These are phyloP conservation scores for Caenorhabditis panamensis DNA, from an alignment of 2,888 invertebrate species.

Conservation along the genomic window DNA sequence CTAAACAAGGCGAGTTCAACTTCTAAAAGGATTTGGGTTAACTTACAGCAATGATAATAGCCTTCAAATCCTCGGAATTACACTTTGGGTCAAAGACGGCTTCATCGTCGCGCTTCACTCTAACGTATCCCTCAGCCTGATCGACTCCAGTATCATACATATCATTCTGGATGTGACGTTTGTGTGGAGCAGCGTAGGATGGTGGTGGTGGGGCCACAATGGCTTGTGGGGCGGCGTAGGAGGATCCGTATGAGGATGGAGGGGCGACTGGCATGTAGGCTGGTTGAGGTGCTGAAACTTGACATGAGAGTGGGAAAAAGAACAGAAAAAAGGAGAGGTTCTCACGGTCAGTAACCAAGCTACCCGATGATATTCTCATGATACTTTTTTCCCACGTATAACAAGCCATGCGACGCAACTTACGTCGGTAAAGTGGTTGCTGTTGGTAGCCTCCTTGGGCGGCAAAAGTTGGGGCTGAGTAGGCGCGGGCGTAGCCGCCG, in stretches of 20 bases:
- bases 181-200: conserved; percentile 52
- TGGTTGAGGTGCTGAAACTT: conserved; percentile 34
- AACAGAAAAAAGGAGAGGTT: too few species aligned
- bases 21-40: background rate
- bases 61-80: conserved; percentile 71
- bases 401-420: conserved; percentile 2
- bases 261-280: conserved; percentile 28
- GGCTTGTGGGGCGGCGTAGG: conserved; percentile 38
- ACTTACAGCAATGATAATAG: conserved; percentile 67
- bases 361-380: too few species aligned
- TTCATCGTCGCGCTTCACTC: conserved; percentile 68
- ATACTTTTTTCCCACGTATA: background rate
- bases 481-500: conserved; percentile 53
- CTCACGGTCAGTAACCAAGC: too few species aligned
- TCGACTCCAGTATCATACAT: conserved; percentile 52
- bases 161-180: conserved; percentile 44
- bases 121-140: conserved; percentile 51
- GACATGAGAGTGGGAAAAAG: too few species aligned
- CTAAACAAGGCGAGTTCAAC: conserved; percentile 66
- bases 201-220: conserved; percentile 55
- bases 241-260: conserved; percentile 27
- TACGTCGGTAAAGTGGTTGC: conserved; percentile 34
- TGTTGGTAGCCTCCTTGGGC: conserved; percentile 42
- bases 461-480: conserved; percentile 41
- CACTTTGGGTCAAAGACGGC: conserved; percentile 73